Base-by-base conservation (phyloP, 2,888 invertebrate species). In the Drosophila cracens region DNA sequence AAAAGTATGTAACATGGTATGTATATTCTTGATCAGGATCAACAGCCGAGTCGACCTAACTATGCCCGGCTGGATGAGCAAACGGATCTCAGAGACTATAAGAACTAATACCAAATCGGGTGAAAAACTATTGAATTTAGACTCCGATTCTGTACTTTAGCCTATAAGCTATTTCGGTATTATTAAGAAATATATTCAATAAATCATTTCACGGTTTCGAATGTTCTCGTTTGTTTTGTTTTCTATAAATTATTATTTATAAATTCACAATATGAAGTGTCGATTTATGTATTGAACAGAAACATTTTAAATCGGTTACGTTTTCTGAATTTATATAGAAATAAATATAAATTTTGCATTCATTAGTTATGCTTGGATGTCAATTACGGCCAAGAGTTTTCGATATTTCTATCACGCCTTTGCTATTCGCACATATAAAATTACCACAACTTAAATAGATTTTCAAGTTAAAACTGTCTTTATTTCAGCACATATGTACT, bases 91-190 rank as follows among this genome's bases (percentile, higher is more conserved):
- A 33, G 33, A 33, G 31, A 3, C 10, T 3, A 31, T 10, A 31
- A 3, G 31, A 31, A 31, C 31, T 31, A 16, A 36, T 36, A 36
- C 36, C 16, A 16, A 16, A 36, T 36, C 16, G 36, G 6, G 16
- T 36, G 36, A 6, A 16, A 13, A 16, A 36, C 5, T 36, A 16
- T 36, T 6, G 31, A 31, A 0, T 31, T 0, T 8, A 0, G 0
- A 31, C 31, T 8, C 8, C 31, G 31, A 31, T 31, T 31, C 31
- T 31, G 31, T 5, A 21, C 21, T n/a, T n/a, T n/a, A n/a, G n/a
- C n/a, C n/a, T n/a, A n/a, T n/a, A n/a, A n/a, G n/a, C n/a, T n/a
- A n/a, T n/a, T n/a, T n/a, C n/a, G n/a, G n/a, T n/a, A n/a, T n/a
- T n/a, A n/a, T n/a, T n/a, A n/a, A n/a, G n/a, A n/a, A n/a, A n/a